Evolutionary conservation across 2,113 vertebrate genomes (phyloP), one percentile per base, ranked within the genome.

Genomic region (Tragulus kanchil): DNA sequence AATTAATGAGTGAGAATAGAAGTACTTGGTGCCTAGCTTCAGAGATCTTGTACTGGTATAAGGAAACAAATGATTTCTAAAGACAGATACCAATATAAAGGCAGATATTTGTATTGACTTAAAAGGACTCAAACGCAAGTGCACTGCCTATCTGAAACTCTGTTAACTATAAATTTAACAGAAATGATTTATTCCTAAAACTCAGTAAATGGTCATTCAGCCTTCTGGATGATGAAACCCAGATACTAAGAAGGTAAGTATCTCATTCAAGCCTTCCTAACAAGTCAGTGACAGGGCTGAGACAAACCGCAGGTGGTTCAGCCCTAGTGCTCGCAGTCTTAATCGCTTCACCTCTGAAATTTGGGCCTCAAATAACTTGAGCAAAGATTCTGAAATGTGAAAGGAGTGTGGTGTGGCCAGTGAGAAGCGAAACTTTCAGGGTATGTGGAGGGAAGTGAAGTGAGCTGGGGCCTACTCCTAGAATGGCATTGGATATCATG

Each of bases 251-350:
- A 81, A 85, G 77, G 36, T 58, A 58, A 54, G 6, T 13, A 95
- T 92, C 59, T 84, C 5, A 3, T 31, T 59, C 28, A 77, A 59
- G 62, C 2, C 26, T 50, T 95, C 54, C 58, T 73, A 78, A 89
- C 13, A 96, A 84, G 89, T 61, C 92, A 84, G 48, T 56, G 84
- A 45, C 86, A 95, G 42, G 69, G 28, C 92, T 93, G 65, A 97
- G 59, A 94, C 50, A 94, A 93, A 91, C 7, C 23, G 9, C 62
- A n/a, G 14, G 90, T 42, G 6, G 17, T 64, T 81, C 21, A 4
- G 81, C 54, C 12, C 14, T 48, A 69, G 23, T 83, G 54, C 25
- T 75, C 61, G 90, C 11, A 31, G 31, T 64, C 45, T 89, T 89
- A 82, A 85, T 71, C 54, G 62, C 48, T 62, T 73, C 8, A 62